Evolutionary conservation across 2,113 vertebrate species (phyloP).

Genomic region (Ornithorhynchus anatinus): DNA sequence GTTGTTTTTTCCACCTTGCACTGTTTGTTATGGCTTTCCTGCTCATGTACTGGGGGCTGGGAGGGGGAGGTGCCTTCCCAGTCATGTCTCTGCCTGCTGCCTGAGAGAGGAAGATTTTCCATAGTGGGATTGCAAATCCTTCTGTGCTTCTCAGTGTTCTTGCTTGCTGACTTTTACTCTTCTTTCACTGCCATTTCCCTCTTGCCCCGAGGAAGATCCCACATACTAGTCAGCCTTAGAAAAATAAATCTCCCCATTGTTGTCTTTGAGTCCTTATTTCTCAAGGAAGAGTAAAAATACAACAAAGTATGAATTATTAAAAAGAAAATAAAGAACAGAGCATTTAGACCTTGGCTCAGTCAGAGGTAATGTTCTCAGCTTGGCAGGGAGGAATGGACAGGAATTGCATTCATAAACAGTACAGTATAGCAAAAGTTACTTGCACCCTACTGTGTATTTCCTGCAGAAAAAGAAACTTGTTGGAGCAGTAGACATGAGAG

Average conservation of each 20-base stretch:
- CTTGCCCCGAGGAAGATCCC: background rate
- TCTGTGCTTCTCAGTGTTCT: background rate
- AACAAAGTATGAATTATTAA: slow-evolving; percentile 13
- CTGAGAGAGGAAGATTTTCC: no score
- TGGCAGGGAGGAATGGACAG: background rate
- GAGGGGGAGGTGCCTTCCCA: no score
- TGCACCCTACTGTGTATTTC: background rate
- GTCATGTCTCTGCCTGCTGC: no score
- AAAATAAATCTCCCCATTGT: background rate
- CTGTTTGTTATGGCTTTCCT: no score
- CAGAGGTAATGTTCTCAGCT: background rate
- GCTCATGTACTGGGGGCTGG: no score
- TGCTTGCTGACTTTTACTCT: background rate
- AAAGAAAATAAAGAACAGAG: slow-evolving; percentile 9
- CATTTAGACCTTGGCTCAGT: background rate
- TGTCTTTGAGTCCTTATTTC: background rate
- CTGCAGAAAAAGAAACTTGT: background rate
- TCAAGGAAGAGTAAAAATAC: background rate
- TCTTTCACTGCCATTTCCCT: background rate
- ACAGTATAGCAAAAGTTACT: background rate
- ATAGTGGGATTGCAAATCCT: background rate
- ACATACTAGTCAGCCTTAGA: background rate
- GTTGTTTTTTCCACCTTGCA: background rate
- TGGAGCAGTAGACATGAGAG: background rate
- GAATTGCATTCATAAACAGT: background rate